A percentile compares a stretch with the other conserved stretches of the same genome.
Evolutionary conservation across 1,140 invertebrate genomes (phyloP).

Genomic region (Drosophila rufa): DNA sequence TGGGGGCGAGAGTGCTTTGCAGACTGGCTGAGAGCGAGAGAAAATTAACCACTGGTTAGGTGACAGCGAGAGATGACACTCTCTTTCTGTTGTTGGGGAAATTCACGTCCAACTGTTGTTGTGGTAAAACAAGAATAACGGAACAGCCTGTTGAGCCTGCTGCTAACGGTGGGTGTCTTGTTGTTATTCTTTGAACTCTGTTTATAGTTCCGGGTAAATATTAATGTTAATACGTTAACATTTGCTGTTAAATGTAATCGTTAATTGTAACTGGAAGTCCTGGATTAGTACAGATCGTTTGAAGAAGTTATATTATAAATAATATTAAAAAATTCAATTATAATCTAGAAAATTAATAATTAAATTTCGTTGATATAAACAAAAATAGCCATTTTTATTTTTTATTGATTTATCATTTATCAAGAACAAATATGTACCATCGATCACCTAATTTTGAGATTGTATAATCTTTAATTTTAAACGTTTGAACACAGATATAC

Average conservation of each 20-base stretch:
- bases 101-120: slow-evolving; percentile 36
- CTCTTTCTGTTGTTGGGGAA: slow-evolving; percentile 50
- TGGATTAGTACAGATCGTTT: not conserved
- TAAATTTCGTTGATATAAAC: no score
- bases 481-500: no score
- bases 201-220: not conserved
- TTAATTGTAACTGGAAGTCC: not conserved
- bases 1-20: slow-evolving; percentile 14
- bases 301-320: no score
- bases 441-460: no score
- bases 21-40: not conserved
- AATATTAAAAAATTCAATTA: no score
- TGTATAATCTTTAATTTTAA: no score
- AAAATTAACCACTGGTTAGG: slow-evolving; percentile 1
- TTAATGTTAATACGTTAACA: not conserved
- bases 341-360: no score
- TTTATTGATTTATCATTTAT: no score
- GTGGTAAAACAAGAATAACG: slow-evolving; percentile 42
- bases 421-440: no score
- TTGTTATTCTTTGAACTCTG: not conserved
- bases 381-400: no score
- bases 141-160: slow-evolving; percentile 74
- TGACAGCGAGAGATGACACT: no score
- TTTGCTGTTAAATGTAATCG: not conserved
- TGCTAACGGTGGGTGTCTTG: not conserved